Evolutionary conservation across 2,113 vertebrate genomes (phyloP).

Genomic region (Tamias sibiricus): DNA sequence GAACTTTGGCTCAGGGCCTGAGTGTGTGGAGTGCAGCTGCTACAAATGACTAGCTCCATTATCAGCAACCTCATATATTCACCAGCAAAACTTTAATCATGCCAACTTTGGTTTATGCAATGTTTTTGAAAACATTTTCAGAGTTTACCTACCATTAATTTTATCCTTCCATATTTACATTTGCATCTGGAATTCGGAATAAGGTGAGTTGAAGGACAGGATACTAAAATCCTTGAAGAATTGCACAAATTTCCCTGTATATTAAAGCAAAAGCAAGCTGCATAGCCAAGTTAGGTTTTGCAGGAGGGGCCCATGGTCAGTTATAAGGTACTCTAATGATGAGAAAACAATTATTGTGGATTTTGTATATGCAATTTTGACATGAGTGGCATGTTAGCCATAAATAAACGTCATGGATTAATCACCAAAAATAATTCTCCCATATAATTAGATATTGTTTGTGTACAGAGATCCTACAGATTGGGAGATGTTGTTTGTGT

Average conservation of each 20-base stretch:
- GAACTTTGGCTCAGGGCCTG: accelerated
- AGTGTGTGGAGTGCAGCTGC: accelerated
- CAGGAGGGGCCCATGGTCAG: not conserved
- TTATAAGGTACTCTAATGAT: not conserved
- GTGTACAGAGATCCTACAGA: no score
- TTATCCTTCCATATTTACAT: not conserved
- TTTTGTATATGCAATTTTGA: not conserved
- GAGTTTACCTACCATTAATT: not conserved
- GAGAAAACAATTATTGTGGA: not conserved
- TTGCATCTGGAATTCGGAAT: not conserved
- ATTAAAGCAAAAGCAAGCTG: not conserved
- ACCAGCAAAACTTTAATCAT: not conserved
- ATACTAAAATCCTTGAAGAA: not conserved
- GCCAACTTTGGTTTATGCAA: not conserved
- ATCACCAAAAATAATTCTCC: not conserved
- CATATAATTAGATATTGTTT: not conserved
- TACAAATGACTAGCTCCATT: not conserved
- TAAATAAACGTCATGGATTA: not conserved
- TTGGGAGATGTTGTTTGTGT: not conserved
- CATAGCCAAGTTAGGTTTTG: not conserved
- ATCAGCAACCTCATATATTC: not conserved
- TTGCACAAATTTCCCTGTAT: not conserved
- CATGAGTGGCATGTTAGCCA: not conserved
- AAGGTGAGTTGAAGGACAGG: not conserved
- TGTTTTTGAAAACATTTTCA: not conserved